Base-by-base conservation (phyloP, 2,888 invertebrate species). In the Blastobasis lacticolella region DNA sequence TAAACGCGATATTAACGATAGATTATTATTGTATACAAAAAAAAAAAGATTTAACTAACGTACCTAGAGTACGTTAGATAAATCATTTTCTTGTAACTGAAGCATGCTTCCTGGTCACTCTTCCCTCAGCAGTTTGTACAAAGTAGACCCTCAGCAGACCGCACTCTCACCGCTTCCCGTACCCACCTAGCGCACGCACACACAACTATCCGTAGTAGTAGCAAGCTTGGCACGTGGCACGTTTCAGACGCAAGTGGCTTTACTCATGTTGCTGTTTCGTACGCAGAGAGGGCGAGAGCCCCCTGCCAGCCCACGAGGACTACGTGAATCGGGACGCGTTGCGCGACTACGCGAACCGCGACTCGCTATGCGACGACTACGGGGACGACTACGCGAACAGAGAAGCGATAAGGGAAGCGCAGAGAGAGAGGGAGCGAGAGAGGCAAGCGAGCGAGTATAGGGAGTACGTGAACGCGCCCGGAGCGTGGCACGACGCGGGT, bases 241-340 rank as follows among this genome's bases (percentile, higher is more conserved):
- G 67, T 86, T 86, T 78, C 85, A 86, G 86, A 78, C 69, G 73
- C 81, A 83, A 83, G 75, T 81, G 83, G 83, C 73, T 79, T 79
- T 72, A 77, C 74, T 82, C 79, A 83, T 84, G 82, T 83, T 84
- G 85, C 73, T 86, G 84, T 85, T 84, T 83, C 75, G 72, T 83
- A 78, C 81, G 79, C 86, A 87, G 88, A 83, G 87, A 87, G 76
- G 80, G 80, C 75, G 82, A 81, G 71, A 86, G 86, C 66, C 85
- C 88, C 60, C 75, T 81, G 63, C 78, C 82, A 65, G 60, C 77
- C 50, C 75, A 80, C 76, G 88, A 87, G 66, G 86, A 87, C 74
- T 88, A 88, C 78, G 87, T 83, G 55, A 88, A 88, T 61, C 71
- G 86, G 10, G 88, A 87, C 58, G 87, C 76, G 51, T 57, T 85